phyloP scores from a whole-genome alignment of 2,888 invertebrate genomes.

The Ommatoiulus sabulosus region DNA sequence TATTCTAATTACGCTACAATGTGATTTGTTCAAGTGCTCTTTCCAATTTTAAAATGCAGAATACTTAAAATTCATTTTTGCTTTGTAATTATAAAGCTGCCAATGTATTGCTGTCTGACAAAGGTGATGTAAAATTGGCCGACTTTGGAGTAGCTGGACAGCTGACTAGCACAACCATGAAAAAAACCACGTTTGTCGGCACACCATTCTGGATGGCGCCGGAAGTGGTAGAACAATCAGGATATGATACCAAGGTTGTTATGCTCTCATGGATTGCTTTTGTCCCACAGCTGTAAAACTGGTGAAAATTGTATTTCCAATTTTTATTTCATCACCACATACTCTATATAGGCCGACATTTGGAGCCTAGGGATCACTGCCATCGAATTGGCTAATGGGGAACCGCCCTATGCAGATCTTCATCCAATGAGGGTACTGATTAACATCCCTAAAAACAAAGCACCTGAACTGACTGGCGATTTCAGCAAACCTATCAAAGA shows the following conservation, averaged over 20 bases:
- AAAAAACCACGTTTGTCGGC: conserved; percentile 95
- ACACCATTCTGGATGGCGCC: conserved; percentile 99
- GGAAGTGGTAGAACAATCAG: conserved; percentile 95
- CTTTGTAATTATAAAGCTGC: conserved; percentile 76
- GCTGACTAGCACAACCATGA: conserved; percentile 90
- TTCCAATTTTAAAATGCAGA: too few relatives aligned
- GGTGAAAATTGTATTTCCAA: too few relatives aligned
- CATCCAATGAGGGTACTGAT: conserved; percentile 97
- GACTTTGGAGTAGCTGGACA: conserved; percentile 96
- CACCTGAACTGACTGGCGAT: conserved; percentile 91
- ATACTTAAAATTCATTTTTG: background rate
- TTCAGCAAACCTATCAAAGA: conserved; percentile 95
- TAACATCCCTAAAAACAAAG: conserved; percentile 96
- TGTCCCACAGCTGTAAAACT: too few relatives aligned
- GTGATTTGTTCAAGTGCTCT: too few relatives aligned
- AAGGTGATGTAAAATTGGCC: conserved; percentile 98
- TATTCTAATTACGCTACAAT: too few relatives aligned
- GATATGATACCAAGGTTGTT: conserved; percentile 87
- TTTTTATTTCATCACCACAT: too few relatives aligned
- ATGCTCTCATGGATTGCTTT: too few relatives aligned
- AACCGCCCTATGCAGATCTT: conserved; percentile 95
- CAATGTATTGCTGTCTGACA: conserved; percentile 96
- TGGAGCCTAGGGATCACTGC: conserved; percentile 98
- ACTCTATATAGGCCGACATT: conserved; percentile 81
- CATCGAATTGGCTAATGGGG: conserved; percentile 97